Evolutionary conservation across 92 coral and sea anemone genomes (phyloP).

Genomic region (Pocillopora grandis): DNA sequence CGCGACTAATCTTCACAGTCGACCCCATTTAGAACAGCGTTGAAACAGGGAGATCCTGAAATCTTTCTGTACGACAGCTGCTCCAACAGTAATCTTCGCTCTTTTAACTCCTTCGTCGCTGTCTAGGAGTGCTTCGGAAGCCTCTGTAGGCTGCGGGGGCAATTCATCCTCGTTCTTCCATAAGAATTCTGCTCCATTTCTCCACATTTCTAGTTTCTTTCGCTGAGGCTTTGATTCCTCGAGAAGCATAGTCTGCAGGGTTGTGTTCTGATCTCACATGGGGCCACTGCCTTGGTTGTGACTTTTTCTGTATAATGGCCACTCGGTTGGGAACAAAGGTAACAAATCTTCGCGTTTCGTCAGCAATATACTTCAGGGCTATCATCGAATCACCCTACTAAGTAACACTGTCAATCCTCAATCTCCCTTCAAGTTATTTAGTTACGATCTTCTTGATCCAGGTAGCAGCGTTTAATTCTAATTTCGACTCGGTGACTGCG

Average conservation of each 20-base stretch:
- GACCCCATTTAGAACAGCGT: conserved; percentile 62
- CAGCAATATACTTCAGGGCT: too few species aligned
- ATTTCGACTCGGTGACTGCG: conserved; percentile 58
- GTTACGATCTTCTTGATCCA: not conserved
- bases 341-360: too few species aligned
- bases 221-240: conserved; percentile 60
- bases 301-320: too few species aligned
- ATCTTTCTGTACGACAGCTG: conserved; percentile 34
- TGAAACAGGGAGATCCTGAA: conserved; percentile 44
- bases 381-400: too few species aligned
- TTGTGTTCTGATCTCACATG: conserved; percentile 52
- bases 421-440: too few species aligned
- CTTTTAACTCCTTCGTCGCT: conserved; percentile 55
- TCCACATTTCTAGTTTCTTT: conserved; percentile 54
- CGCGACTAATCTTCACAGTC: conserved; percentile 50
- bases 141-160: conserved; percentile 63
- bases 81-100: conserved; percentile 30
- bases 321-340: too few species aligned
- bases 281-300: too few species aligned
- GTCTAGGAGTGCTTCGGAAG: conserved; percentile 13
- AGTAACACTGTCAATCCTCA: too few species aligned
- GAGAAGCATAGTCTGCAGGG: conserved; percentile 66
- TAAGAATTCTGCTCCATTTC: conserved; percentile 58
- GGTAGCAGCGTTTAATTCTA: conserved; percentile 64
- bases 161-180: conserved; percentile 55